Base-by-base conservation (phyloP, 2,797 vertebrate genomes). In the Serranus cabrilla region DNA sequence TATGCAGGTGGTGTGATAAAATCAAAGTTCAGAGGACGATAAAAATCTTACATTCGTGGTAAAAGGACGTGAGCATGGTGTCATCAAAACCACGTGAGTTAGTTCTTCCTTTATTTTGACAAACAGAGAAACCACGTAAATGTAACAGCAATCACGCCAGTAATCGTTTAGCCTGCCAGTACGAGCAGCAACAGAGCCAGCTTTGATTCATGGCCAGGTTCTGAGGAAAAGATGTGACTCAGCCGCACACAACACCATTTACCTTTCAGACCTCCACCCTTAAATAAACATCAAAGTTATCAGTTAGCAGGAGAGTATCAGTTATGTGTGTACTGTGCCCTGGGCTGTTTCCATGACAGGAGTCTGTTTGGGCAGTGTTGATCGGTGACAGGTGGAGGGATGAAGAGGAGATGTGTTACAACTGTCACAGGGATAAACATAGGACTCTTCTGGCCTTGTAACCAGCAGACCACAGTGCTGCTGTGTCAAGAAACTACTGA, bases 211-310 rank as follows among this genome's bases (percentile, higher is more conserved):
- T 27, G 34, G 21, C 31, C 11, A 56, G 18, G 13, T 58, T 39
- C n/a, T 12, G 34, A 21, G 14, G 0, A 39, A 21, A 27, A 47
- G 37, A 27, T 56, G 45, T 49, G 58, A 54, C 39, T 73, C 40
- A 54, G 14, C 13, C 27, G 34, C 34, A 13, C 45, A 42, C 37
- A 1, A 51, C 34, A 31, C 39, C 40, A 60, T 73, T 81, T 68
- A 21, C 45, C 50, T 60, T 69, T 20, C 43, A 59, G 63, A 76
- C 87, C 71, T 47, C 60, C 78, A 67, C 76, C 63, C 66, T 75
- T 39, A 73, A 69, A 75, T 66, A 80, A 75, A 85, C 55, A 49
- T 3, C 0, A 23, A 11, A 37, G 25, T 84, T 75, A 74, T 75
- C 74, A 79, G 72, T 52, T 54, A 43, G 50, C 57, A 25, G 61